These are phyloP conservation scores for Centroberyx gerrardi DNA, from an alignment of 2,797 vertebrate genomes.

Conservation along the genomic window DNA sequence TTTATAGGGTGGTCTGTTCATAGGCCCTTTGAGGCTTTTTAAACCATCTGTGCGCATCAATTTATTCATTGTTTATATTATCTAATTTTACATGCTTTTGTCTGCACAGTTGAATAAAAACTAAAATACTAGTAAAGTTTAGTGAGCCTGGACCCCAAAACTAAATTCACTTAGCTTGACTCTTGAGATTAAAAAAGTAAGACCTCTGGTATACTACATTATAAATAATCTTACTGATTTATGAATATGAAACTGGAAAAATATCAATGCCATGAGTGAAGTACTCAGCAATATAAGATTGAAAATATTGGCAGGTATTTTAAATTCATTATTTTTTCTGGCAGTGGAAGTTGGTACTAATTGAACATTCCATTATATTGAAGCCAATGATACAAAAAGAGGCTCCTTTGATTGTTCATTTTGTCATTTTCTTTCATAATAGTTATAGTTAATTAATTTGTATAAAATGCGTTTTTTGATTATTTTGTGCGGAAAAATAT, in stretches of 20 bases:
- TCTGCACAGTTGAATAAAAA: too few relatives aligned
- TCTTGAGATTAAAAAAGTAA: too few relatives aligned
- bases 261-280: not conserved
- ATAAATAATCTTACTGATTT: not conserved
- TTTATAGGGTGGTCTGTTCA: too few relatives aligned
- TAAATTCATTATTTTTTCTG: constrained; percentile 25
- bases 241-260: constrained; percentile 11
- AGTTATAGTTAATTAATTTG: constrained; percentile 8
- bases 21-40: too few relatives aligned
- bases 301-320: constrained; percentile 30
- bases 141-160: not conserved
- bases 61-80: too few relatives aligned
- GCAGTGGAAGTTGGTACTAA: constrained; percentile 50
- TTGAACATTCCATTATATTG: constrained; percentile 4
- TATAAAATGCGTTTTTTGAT: constrained; percentile 27
- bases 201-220: constrained; percentile 23
- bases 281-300: not conserved
- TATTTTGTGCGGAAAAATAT: constrained; percentile 27
- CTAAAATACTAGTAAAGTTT: too few relatives aligned
- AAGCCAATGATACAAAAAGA: constrained; percentile 17
- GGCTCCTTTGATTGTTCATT: constrained; percentile 36
- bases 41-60: too few relatives aligned
- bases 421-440: constrained; percentile 15
- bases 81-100: too few relatives aligned
- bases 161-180: not conserved